Conservation (phyloP, 2,888 invertebrate species). For the Dysmachus trigonus region DNA sequence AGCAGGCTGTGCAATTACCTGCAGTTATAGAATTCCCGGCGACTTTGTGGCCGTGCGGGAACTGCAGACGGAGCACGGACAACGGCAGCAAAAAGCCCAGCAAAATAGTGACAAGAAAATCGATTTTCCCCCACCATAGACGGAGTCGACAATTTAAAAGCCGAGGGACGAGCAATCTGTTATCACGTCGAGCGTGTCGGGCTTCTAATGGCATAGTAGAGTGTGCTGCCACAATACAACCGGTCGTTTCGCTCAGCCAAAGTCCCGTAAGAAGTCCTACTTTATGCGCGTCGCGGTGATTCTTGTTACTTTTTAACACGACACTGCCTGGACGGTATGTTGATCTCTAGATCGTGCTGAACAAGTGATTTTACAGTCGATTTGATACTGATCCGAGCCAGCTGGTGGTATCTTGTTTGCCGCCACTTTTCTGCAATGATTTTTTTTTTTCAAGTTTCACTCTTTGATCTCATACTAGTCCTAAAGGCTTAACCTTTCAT, state of each 20-base stretch:
- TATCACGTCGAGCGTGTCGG: background rate
- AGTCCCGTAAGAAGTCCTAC: constrained; percentile 14
- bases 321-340: background rate
- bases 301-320: background rate
- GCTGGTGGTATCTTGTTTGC: background rate
- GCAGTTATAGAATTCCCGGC: background rate
- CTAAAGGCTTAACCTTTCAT: background rate
- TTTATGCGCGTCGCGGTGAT: background rate
- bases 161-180: background rate
- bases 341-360: constrained; percentile 5
- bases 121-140: background rate
- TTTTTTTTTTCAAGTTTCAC: background rate
- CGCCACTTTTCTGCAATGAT: background rate
- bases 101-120: background rate
- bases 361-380: constrained; percentile 18
- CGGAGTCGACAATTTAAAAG: background rate
- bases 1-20: background rate
- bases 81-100: background rate
- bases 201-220: background rate
- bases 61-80: background rate
- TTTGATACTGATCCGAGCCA: constrained; percentile 2
- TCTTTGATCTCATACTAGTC: background rate
- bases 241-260: background rate
- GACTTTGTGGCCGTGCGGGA: background rate
- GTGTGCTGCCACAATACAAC: background rate